These are phyloP conservation scores for Lophura nycthemera DNA, from an alignment of 2,113 vertebrate species.

Conservation along the genomic window DNA sequence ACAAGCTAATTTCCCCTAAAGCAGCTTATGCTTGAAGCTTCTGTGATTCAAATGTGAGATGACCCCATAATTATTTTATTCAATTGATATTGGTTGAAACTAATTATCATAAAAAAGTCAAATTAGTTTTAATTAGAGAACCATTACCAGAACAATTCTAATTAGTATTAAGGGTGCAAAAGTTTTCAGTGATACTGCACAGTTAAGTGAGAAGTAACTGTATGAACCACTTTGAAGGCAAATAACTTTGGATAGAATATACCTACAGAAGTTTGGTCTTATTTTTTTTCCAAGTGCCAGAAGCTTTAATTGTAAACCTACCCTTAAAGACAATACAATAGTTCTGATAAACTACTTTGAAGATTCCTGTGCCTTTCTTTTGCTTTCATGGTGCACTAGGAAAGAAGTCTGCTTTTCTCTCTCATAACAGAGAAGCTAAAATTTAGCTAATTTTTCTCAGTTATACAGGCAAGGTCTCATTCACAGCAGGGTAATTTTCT, in stretches of 20 bases:
- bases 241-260: not conserved
- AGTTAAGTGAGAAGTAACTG: not conserved
- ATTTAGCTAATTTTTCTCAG: constrained; percentile 13
- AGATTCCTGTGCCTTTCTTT: not conserved
- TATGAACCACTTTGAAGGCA: not conserved
- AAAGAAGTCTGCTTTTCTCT: not conserved
- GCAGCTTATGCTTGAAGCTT: constrained; percentile 23
- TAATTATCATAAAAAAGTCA: constrained; percentile 47
- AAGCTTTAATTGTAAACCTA: not conserved
- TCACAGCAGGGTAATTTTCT: constrained; percentile 44
- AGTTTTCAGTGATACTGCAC: not conserved
- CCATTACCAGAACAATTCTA: not conserved
- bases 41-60: constrained; percentile 57
- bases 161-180: not conserved
- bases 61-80: constrained; percentile 30
- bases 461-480: constrained; percentile 32
- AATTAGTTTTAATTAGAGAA: constrained; percentile 31
- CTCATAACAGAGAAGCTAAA: not conserved
- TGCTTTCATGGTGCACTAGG: accelerated
- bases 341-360: not conserved
- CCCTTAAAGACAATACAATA: not conserved
- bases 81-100: constrained; percentile 37
- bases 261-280: not conserved
- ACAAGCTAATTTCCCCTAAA: constrained; percentile 34
- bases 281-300: not conserved